Conservation (phyloP, 2,113 vertebrate species). For the Candoia aspera region DNA sequence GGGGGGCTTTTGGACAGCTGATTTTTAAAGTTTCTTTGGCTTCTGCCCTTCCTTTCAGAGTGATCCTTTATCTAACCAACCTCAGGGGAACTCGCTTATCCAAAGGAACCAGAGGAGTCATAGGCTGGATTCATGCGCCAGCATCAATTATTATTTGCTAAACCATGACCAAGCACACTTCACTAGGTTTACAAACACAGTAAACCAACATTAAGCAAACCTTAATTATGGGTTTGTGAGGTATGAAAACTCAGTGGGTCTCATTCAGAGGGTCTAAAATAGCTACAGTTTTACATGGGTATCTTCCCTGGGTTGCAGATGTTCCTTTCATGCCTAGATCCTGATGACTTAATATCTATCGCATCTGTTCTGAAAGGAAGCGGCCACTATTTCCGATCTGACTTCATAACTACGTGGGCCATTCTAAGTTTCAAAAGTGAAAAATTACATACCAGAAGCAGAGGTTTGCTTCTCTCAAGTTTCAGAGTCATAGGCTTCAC, state of each 20-base stretch:
- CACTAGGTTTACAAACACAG: neutral
- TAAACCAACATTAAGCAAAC: neutral
- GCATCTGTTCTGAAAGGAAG: neutral
- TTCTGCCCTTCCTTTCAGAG: neutral
- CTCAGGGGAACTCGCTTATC: neutral
- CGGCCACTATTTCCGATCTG: neutral
- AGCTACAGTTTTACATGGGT: neutral
- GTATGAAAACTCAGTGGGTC: neutral
- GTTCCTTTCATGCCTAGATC: neutral
- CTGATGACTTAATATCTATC: neutral
- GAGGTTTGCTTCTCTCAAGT: neutral
- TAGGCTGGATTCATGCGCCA: neutral
- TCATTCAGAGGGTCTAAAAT: neutral
- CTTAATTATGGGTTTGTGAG: neutral
- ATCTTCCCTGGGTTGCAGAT: neutral
- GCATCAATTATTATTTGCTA: neutral
- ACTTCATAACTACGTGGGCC: rapidly evolving
- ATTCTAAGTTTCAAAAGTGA: neutral
- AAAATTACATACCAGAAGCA: neutral
- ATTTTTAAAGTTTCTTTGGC: neutral
- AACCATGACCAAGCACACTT: neutral
- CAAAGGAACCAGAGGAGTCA: neutral
- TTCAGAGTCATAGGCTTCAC: neutral
- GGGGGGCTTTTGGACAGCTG: neutral
- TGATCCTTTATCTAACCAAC: neutral